These are phyloP conservation scores for Cercopithecus mona DNA, from an alignment of 2,113 vertebrate genomes.

Conservation along the genomic window DNA sequence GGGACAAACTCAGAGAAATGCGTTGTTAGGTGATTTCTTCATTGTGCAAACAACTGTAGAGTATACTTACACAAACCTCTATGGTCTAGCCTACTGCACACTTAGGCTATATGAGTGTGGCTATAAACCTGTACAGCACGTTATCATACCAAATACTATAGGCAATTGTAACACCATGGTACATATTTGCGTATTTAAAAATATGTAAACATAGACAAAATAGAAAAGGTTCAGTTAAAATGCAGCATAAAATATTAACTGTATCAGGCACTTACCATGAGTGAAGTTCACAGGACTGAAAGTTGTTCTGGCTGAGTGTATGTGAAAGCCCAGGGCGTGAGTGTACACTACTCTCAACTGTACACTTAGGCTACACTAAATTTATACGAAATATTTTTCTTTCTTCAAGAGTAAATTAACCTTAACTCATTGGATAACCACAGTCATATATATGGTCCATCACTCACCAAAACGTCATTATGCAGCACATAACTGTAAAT, in stretches of 20 bases:
- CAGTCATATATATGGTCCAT: not conserved
- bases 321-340: too few species aligned
- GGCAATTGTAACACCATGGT: not conserved
- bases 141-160: not conserved
- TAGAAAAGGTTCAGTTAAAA: not conserved
- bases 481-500: not conserved
- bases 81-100: not conserved
- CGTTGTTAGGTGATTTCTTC: not conserved
- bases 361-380: not conserved
- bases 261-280: not conserved
- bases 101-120: not conserved
- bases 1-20: not conserved
- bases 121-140: not conserved
- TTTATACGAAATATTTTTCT: not conserved
- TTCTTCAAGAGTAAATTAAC: not conserved
- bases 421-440: not conserved
- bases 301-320: not conserved
- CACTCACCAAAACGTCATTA: not conserved
- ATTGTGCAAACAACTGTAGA: not conserved
- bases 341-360: not conserved
- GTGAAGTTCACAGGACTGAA: not conserved
- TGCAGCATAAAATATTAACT: not conserved
- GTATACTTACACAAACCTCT: not conserved
- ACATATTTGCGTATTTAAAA: not conserved
- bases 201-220: not conserved